Base-by-base conservation (phyloP, 2,888 invertebrate genomes). In the Diarsia mendica region DNA sequence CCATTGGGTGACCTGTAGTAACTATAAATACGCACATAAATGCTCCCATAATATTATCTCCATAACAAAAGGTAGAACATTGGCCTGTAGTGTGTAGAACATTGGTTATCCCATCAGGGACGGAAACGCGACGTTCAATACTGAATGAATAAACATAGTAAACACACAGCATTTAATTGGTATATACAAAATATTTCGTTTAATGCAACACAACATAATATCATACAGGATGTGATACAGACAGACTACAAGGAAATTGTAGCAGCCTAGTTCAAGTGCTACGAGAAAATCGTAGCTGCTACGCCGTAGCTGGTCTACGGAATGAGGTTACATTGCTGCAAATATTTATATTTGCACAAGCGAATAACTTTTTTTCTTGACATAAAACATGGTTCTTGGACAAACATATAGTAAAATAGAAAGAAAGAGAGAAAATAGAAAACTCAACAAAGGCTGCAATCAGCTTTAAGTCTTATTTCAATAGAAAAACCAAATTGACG, bases 241-340 rank as follows among this genome's bases (percentile, higher is more conserved):
- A 44, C 10, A 39, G 9, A 49, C n/a, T 39, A 39, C 13, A 23
- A 15, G 18, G 18, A 48, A 20, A 44, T 72, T n/a, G 48, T 55
- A 55, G 20, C 33, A 79, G 11, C 33, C 28, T 58, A 33, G 15
- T 39, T 33, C 0, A n/a, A 15, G 8, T 55, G 63, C 83, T 80
- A 78, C 83, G 71, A 60, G 28, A n/a, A 51, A 68, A 55, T 28
- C 33, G 84, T 83, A 80, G 33, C 55, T 10, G 11, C 49, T 83
- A 80, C 84, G 79, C 49, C 79, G 83, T 79, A 79, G 78, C 20
- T 13, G 13, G 23, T 23, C 28, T n/a, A 64, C 8, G 39, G 3
- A 23, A 23, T 46, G 44, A 33, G 10, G 15, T 23, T 28, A 51
- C 15, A 33, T 8, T 65, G 3, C 28, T 51, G 11, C 6, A 5